Evolutionary conservation across 2,888 invertebrate species (phyloP), one percentile per base, ranked within the genome.

Genomic region (Cheilosia vulpina): DNA sequence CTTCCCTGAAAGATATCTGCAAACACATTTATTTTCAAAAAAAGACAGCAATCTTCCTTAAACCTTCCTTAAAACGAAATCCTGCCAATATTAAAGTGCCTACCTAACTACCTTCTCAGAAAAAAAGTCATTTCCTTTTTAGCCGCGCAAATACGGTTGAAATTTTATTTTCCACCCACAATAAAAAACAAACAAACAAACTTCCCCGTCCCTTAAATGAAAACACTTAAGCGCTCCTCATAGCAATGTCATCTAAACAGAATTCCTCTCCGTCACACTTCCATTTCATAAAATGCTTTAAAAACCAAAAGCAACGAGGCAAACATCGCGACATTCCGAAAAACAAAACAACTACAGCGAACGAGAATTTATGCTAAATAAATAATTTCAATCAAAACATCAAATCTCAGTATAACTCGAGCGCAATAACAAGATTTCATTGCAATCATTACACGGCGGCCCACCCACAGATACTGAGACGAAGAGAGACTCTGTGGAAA

Each of bases 311-410:
- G 52, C 24, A 62, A 52, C 43, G n/a, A 62, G 17, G 5, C 41
- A 65, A 75, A 75, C 47, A 57, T 34, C 55, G 47, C 41, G 31
- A n/a, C 17, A 41, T 63, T 62, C 11, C 1, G 4, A 38, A 63
- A 5, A 41, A 24, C 34, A 60, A 45, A 24, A 58, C 19, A 60
- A n/a, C 41, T 5, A 43, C 4, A 17, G 17, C 52, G 38, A 50
- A 55, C 9, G 58, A 66, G 34, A 71, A 71, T 66, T 76, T 76
- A 62, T 80, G 76, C 80, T 76, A 71, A 85, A 77, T 76, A 80
- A 80, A 80, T 80, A 80, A 76, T 76, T 85, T 76, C 71, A 85
- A 80, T 85, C 81, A 76, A 77, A 85, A 80, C 57, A 75, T 60
- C 71, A 76, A 60, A 80, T 77, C 72, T 68, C 24, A 15, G 55